phyloP scores from a whole-genome alignment of 2,797 vertebrate species.

The Steatocranus sp. region DNA sequence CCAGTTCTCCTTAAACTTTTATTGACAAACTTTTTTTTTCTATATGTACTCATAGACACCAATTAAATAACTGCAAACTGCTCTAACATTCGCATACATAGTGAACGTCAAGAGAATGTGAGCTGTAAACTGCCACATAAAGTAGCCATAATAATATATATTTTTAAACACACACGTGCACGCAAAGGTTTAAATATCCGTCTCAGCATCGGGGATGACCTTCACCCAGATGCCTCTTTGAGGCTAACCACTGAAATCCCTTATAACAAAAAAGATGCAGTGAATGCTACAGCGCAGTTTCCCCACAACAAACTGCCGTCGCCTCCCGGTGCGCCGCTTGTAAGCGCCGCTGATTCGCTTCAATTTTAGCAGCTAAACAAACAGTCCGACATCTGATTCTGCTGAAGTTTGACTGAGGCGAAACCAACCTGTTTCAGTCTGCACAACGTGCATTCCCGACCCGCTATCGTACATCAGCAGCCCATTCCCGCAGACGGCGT shows the following conservation, averaged over 20 bases:
- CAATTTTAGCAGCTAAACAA: slow-evolving; percentile 15
- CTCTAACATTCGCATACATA: not conserved
- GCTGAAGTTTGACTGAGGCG: slow-evolving; percentile 52
- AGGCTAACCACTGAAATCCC: slow-evolving; percentile 24
- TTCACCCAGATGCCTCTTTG: slow-evolving; percentile 40
- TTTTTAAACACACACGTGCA: not conserved
- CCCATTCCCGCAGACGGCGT: slow-evolving; percentile 5
- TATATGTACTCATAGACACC: not conserved
- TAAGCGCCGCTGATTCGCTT: slow-evolving; percentile 7
- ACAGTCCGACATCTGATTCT: slow-evolving; percentile 34
- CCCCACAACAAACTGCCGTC: slow-evolving; percentile 35
- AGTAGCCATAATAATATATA: not conserved
- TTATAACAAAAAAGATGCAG: slow-evolving; percentile 12
- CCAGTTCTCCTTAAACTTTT: not conserved
- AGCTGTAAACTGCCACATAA: not conserved
- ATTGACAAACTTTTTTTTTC: not conserved
- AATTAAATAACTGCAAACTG: not conserved
- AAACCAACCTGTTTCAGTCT: slow-evolving; percentile 49
- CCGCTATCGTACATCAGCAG: slow-evolving; percentile 32
- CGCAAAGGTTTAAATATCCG: slow-evolving; percentile 1
- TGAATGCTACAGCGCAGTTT: slow-evolving; percentile 4
- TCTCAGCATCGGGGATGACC: slow-evolving; percentile 40
- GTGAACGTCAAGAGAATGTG: not conserved
- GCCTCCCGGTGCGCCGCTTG: slow-evolving; percentile 27
- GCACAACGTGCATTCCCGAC: slow-evolving; percentile 11